Evolutionary conservation across 2,797 vertebrate genomes (phyloP), one percentile per base, ranked within the genome.

Genomic region (Enteromius unitaeniatus): DNA sequence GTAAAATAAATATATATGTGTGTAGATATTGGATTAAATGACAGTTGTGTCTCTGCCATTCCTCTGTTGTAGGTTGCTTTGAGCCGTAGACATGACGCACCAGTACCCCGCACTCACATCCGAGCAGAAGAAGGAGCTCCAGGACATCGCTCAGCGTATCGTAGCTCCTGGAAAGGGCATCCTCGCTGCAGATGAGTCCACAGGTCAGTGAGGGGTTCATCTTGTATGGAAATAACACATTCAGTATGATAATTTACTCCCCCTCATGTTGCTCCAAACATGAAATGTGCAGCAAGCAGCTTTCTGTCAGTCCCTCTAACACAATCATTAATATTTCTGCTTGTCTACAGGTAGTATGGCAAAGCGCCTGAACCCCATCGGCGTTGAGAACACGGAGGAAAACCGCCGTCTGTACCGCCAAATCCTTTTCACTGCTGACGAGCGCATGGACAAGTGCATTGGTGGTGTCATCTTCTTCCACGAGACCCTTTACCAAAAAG

Each of bases 401-500:
- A 98, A 99, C 91, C 95, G 98, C 58, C 95, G 98, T 11, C 95
- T 96, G 79, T 99, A 99, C 91, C 97, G 98, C 84, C 98, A 99
- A 95, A 92, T 99, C 83, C 95, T 99, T 80, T 98, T 99, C 94
- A 96, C 95, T 0, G 97, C 97, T 0, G 97, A 99, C 84, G 93
- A 96, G 89, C 94, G 98, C 85, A 96, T 99, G 60, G 94, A 97
- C 92, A 95, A 91, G 83, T 99, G 96, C 73, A 98, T 99, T 1
- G 98, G 98, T 0, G 98, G 98, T 0, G 97, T 99, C 82, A 99
- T 99, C 90, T 99, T 99, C 93, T 99, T 99, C 94, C 98, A 99
- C 0, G 98, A 99, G 93, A 99, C 98, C 2, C 95, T 99, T 86
- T 99, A 99, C 93, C 98, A 99, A 94, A 97, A 91, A 90, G 94